phyloP scores from a whole-genome alignment of 92 coral and sea anemone species.

The Porites rus region DNA sequence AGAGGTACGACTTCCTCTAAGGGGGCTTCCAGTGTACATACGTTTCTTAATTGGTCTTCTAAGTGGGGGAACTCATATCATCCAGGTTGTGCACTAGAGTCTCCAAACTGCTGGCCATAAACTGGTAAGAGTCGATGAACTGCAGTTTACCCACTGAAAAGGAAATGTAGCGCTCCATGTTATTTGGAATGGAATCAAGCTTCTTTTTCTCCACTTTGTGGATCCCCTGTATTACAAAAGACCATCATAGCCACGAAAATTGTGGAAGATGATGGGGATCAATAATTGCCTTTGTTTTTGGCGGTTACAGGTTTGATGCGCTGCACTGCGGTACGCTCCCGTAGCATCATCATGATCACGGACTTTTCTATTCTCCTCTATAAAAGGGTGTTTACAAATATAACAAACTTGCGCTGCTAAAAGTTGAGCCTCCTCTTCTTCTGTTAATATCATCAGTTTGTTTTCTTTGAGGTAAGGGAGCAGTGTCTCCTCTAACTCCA shows the following conservation, averaged over 20 bases:
- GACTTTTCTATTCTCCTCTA: not conserved
- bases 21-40: not conserved
- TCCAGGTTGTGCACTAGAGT: not conserved
- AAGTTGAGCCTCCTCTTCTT: not conserved
- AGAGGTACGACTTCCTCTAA: not conserved
- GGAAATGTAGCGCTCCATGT: not conserved
- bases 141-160: not conserved
- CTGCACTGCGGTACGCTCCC: constrained; percentile 32
- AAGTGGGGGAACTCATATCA: not conserved
- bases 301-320: constrained; percentile 16
- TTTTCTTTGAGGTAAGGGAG: not conserved
- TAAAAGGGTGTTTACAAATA: not conserved
- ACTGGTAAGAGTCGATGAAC: constrained; percentile 1
- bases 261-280: not conserved
- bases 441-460: not conserved
- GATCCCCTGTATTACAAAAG: constrained; percentile 13
- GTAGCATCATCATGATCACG: constrained; percentile 23
- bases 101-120: not conserved
- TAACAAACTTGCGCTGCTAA: not conserved
- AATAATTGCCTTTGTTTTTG: not conserved
- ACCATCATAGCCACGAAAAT: constrained; percentile 4
- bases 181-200: not conserved
- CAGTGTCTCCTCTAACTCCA: not conserved
- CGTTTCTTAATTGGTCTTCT: not conserved
- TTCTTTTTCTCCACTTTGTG: not conserved